phyloP scores from a whole-genome alignment of 2,113 vertebrate genomes.

The Cephalopterus ornatus region DNA sequence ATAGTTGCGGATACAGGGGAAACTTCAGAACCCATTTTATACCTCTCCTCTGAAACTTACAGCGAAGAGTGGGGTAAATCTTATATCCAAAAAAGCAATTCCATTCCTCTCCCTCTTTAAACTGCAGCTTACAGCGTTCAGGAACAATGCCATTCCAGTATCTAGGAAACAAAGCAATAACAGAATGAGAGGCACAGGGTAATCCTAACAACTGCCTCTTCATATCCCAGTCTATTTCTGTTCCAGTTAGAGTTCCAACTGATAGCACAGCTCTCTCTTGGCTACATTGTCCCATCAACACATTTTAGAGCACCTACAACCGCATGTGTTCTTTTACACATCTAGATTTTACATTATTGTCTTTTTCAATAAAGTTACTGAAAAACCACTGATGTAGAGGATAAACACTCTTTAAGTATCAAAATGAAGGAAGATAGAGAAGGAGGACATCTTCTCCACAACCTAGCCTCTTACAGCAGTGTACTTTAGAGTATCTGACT shows the following conservation, averaged over 20 bases:
- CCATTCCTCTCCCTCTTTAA: constrained; percentile 94
- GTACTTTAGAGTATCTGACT: not conserved
- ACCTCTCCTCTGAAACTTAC: constrained; percentile 71
- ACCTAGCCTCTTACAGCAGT: not conserved
- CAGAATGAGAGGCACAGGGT: not conserved
- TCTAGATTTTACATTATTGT: not conserved
- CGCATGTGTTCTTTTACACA: not conserved
- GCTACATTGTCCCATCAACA: not conserved
- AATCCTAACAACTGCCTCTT: not conserved
- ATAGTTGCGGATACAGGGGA: not conserved
- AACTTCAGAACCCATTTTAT: not conserved
- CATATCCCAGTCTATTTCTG: not conserved
- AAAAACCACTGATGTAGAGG: not conserved
- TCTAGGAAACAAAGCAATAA: constrained; percentile 62
- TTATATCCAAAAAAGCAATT: constrained; percentile 99
- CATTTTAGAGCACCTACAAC: not conserved
- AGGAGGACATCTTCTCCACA: not conserved
- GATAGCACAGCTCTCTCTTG: not conserved
- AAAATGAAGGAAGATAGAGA: not conserved
- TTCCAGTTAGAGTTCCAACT: not conserved
- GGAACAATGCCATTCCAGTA: constrained; percentile 94
- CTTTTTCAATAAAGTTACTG: not conserved
- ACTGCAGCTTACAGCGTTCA: constrained; percentile 84
- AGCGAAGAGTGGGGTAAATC: constrained; percentile 93
- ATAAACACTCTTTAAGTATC: not conserved